Percentiles rank a stretch among this genome's conserved stretches.
phyloP scores from a whole-genome alignment of 2,113 vertebrate genomes.

The Vidua macroura region DNA sequence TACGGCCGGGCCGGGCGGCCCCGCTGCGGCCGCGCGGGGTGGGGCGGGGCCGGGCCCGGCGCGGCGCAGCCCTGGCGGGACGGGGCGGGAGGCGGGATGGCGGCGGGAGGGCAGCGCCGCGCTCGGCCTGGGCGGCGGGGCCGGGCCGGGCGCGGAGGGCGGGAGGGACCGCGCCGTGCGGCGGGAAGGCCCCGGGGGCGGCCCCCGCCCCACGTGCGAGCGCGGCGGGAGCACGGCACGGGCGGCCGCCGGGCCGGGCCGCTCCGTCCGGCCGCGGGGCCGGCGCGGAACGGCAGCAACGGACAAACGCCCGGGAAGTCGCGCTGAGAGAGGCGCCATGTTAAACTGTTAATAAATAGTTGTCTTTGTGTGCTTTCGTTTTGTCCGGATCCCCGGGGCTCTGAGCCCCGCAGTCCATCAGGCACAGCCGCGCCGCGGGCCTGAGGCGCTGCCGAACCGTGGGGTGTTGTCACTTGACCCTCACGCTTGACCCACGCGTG shows the following conservation, averaged over 20 bases:
- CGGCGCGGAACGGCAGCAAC: accelerated
- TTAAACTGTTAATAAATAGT: not conserved
- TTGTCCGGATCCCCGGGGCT: accelerated
- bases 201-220: too few relatives aligned
- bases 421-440: accelerated
- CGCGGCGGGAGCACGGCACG: too few relatives aligned
- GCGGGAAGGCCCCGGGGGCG: too few relatives aligned
- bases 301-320: not conserved
- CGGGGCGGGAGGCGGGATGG: too few relatives aligned
- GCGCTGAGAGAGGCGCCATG: not conserved
- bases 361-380: not conserved
- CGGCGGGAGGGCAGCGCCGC: too few relatives aligned
- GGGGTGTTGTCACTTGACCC: not conserved
- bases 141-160: too few relatives aligned
- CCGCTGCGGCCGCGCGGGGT: not conserved
- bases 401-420: not conserved
- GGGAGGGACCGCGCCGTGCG: too few relatives aligned
- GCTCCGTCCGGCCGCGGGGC: not conserved
- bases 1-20: not conserved
- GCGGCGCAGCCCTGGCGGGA: too few relatives aligned
- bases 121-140: too few relatives aligned
- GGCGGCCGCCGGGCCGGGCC: not conserved
- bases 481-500: accelerated
- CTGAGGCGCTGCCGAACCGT: accelerated
- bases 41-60: not conserved